Percentiles rank a stretch among this genome's conserved stretches.
Evolutionary conservation across 2,888 invertebrate genomes (phyloP).

Genomic region (Masnerella sp.): DNA sequence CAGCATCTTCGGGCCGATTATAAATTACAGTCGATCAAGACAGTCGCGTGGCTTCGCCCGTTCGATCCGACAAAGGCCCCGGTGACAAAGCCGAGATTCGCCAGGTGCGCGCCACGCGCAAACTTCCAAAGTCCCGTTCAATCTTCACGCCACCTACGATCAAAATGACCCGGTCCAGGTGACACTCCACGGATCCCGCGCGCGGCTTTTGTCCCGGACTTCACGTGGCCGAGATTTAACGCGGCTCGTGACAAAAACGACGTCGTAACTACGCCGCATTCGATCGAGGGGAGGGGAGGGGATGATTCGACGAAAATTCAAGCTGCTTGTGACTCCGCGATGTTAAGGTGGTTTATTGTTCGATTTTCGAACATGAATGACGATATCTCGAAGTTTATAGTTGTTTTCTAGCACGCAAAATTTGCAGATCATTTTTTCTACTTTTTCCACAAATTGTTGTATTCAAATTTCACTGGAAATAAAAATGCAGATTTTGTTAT

Average conservation of each 20-base stretch:
- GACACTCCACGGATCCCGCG: slow-evolving; percentile 26
- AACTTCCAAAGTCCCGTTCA: slow-evolving; percentile 62
- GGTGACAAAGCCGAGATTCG: slow-evolving; percentile 59
- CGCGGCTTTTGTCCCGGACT: slow-evolving; percentile 32
- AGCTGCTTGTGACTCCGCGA: slow-evolving; percentile 30
- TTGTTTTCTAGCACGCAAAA: too few relatives aligned
- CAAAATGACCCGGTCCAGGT: slow-evolving; percentile 66
- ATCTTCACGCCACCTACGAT: slow-evolving; percentile 73
- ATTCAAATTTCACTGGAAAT: too few relatives aligned
- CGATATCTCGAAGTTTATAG: slow-evolving; percentile 1
- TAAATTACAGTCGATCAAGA: slow-evolving; percentile 44
- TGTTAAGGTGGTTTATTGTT: slow-evolving; percentile 40
- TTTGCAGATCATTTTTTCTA: too few relatives aligned
- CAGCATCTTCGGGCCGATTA: too few relatives aligned
- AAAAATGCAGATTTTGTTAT: too few relatives aligned
- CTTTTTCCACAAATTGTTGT: too few relatives aligned
- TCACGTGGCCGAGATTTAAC: slow-evolving; percentile 49
- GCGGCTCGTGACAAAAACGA: slow-evolving; percentile 55
- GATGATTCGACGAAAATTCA: slow-evolving; percentile 45
- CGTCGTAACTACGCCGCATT: slow-evolving; percentile 48
- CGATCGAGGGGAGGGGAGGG: slow-evolving; percentile 36
- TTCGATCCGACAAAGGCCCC: slow-evolving; percentile 47
- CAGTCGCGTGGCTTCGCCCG: slow-evolving; percentile 59
- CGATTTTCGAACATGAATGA: slow-evolving; percentile 9
- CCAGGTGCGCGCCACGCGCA: slow-evolving; percentile 62